These are phyloP conservation scores for Xerus rutilus DNA, from an alignment of 2,797 vertebrate species.

Conservation along the genomic window DNA sequence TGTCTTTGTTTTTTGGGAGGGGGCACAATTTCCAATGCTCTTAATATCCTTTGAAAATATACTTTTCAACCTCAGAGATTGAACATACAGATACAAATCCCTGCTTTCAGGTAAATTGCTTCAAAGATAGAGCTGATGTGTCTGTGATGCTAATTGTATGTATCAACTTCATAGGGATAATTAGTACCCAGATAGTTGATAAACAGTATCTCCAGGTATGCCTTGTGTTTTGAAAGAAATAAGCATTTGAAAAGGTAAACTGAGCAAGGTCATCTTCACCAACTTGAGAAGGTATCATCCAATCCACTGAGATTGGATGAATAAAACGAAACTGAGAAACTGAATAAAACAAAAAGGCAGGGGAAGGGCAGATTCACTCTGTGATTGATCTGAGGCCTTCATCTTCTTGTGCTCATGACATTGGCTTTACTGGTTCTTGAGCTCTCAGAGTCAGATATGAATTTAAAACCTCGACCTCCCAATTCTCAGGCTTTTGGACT, in stretches of 20 bases:
- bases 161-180: background rate
- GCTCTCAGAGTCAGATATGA: background rate
- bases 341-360: background rate
- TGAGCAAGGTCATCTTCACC: background rate
- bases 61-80: background rate
- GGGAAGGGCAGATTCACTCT: background rate
- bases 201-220: background rate
- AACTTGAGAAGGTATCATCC: background rate
- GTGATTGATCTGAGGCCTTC: background rate
- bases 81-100: background rate
- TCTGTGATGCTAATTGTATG: background rate
- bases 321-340: background rate
- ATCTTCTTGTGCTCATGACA: background rate
- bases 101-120: background rate
- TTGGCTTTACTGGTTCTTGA: background rate
- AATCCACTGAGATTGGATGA: too few relatives aligned
- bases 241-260: background rate
- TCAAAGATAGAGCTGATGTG: background rate
- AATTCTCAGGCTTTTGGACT: background rate
- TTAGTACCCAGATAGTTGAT: background rate
- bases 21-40: background rate
- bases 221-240: background rate
- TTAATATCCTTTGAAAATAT: constrained; percentile 16
- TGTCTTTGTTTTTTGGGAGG: background rate
- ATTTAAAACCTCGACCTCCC: background rate